Conservation (phyloP, 2,113 vertebrate species). For the Xerus inauris region DNA sequence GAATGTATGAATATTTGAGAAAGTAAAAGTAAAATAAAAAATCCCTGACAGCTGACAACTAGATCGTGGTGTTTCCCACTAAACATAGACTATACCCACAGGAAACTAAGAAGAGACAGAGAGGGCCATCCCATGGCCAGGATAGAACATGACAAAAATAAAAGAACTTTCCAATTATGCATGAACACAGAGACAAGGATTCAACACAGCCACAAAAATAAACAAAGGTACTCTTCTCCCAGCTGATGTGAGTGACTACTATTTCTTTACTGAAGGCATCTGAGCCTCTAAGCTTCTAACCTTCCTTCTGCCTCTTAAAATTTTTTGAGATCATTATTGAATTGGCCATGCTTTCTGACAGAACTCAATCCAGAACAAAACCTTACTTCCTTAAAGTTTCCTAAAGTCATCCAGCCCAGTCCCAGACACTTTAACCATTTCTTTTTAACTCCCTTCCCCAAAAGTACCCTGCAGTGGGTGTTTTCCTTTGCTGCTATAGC, state of each 20-base stretch:
- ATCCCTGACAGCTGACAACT: neutral
- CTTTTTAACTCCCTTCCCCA: too few species aligned
- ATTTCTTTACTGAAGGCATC: neutral
- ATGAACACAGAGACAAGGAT: neutral
- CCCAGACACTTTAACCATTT: neutral
- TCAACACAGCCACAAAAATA: neutral
- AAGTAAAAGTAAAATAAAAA: constrained; percentile 11
- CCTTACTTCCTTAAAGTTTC: neutral
- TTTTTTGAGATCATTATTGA: neutral
- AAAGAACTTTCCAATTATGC: neutral
- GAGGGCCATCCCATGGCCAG: accelerated
- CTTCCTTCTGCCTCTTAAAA: neutral
- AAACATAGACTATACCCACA: neutral
- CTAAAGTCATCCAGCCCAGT: neutral
- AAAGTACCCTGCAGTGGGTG: neutral
- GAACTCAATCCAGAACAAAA: neutral
- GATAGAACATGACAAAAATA: neutral
- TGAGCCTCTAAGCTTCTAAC: neutral
- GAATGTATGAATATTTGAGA: neutral
- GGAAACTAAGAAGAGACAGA: neutral
- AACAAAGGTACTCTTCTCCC: neutral
- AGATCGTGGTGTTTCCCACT: neutral
- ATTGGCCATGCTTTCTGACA: neutral
- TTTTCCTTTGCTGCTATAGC: too few species aligned
- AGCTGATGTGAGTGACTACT: too few species aligned